A percentile compares a stretch with the other conserved stretches of the same genome.
phyloP scores from a whole-genome alignment of 2,888 invertebrate species.

The Gibbula magus region DNA sequence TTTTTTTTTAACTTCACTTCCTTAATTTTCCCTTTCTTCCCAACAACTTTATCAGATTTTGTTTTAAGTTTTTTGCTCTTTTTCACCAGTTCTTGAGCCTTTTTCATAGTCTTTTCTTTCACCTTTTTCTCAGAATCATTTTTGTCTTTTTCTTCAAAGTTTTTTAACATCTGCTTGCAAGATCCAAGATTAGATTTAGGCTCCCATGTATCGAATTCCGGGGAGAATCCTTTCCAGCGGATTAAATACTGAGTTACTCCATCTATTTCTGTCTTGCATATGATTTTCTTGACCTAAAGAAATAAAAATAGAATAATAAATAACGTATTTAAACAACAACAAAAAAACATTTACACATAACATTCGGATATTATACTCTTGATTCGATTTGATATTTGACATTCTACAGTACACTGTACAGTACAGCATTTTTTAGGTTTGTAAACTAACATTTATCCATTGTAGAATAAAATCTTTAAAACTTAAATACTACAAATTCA shows the following conservation, averaged over 20 bases:
- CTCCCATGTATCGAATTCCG: conserved; percentile 69
- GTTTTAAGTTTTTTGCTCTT: conserved; percentile 37
- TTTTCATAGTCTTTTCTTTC: conserved; percentile 22
- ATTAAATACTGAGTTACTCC: conserved; percentile 57
- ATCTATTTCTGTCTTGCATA: conserved; percentile 47
- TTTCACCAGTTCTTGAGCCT: conserved; percentile 37
- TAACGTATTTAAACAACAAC: conserved; percentile 36
- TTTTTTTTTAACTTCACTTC: background rate
- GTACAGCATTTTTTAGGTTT: too few relatives aligned
- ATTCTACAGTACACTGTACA: too few relatives aligned
- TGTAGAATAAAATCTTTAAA: too few relatives aligned
- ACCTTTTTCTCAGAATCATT: conserved; percentile 14
- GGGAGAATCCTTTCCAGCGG: conserved; percentile 64
- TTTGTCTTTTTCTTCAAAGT: conserved; percentile 46
- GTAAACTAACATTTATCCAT: too few relatives aligned
- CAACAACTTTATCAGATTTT: background rate
- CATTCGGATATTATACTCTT: too few relatives aligned
- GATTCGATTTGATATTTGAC: too few relatives aligned
- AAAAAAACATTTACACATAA: background rate
- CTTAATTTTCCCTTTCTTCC: background rate
- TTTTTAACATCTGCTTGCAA: conserved; percentile 48
- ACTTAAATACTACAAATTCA: too few relatives aligned
- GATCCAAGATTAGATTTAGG: conserved; percentile 56
- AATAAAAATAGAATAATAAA: background rate
- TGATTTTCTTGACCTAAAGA: conserved; percentile 57